Evolutionary conservation across 2,888 invertebrate species (phyloP), one percentile per base, ranked within the genome.

Genomic region (Clepsis dumicolana): DNA sequence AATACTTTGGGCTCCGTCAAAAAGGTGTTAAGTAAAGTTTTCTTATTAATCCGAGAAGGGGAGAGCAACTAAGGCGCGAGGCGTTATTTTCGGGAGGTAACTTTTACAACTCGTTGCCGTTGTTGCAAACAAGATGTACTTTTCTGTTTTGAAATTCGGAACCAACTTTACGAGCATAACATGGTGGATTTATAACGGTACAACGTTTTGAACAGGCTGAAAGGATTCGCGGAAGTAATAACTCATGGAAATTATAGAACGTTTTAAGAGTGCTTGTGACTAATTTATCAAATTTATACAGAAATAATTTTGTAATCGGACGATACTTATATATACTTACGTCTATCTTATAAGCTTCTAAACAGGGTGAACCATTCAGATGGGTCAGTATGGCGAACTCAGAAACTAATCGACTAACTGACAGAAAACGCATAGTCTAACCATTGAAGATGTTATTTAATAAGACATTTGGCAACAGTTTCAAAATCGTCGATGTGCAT

Each of bases 21-120:
- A 67, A 41, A 67, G 67, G 67, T 63, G 67, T 59, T 32, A 68
- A 63, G 67, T 57, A 41, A 63, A 63, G 38, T 67, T 67, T 52
- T 59, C 57, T 63, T 68, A 68, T 68, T 68, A 63, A 68, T 68
- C 63, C 57, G 29, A 14, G 35, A 41, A 24, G 57, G 27, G 12
- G 32, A 29, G 50, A 50, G 27, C 61, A 66, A 50, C 66, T 62
- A 60, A 61, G 53, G 18, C 53, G 61, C 41, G 52, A 59, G 63
- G 35, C 54, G 60, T 68, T 57, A 68, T 63, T 57, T 68, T 68
- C 62, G 66, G 57, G 29, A 41, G 25, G 50, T 21, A 63, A 68
- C 56, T 57, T 63, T 63, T 27, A 63, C 52, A 68, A 63, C 63
- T 67, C 67, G 63, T 50, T 32, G 67, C 25, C 57, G 63, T 63